Conservation (phyloP, 2,888 invertebrate genomes). For the Hemistola chrysoprasaria region DNA sequence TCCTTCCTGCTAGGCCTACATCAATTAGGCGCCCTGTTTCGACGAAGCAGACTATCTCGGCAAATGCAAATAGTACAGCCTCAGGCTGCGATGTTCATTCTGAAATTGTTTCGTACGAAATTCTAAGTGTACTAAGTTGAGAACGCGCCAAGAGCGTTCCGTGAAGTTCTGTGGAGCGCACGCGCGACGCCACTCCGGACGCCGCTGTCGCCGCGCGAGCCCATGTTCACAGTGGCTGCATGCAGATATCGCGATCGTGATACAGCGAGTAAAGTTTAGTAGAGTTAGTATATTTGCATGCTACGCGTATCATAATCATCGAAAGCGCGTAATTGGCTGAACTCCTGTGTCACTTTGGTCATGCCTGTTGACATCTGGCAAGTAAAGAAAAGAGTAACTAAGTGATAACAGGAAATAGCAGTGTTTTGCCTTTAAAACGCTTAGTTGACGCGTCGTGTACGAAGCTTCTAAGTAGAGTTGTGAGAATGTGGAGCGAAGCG, state of each 20-base stretch:
- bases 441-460: no score
- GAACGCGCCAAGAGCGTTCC: constrained; percentile 37
- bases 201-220: constrained; percentile 59
- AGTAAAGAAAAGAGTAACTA: no score
- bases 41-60: not conserved
- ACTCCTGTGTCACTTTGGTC: no score
- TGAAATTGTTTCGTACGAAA: constrained; percentile 25
- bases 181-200: constrained; percentile 73
- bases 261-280: constrained; percentile 22
- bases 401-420: no score
- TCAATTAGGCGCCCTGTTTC: not conserved
- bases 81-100: constrained; percentile 13
- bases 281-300: no score
- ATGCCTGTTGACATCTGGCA: no score
- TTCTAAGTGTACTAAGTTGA: constrained; percentile 34
- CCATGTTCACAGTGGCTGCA: constrained; percentile 46
- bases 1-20: no score
- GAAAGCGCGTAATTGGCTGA: no score
- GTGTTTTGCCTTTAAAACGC: no score
- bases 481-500: constrained; percentile 30
- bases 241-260: constrained; percentile 47
- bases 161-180: constrained; percentile 53
- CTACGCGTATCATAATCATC: no score
- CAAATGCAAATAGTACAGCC: constrained; percentile 9
- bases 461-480: constrained; percentile 6